These are phyloP conservation scores for Tetraodon nigroviridis DNA, from an alignment of 2,113 vertebrate species.

Conservation along the genomic window DNA sequence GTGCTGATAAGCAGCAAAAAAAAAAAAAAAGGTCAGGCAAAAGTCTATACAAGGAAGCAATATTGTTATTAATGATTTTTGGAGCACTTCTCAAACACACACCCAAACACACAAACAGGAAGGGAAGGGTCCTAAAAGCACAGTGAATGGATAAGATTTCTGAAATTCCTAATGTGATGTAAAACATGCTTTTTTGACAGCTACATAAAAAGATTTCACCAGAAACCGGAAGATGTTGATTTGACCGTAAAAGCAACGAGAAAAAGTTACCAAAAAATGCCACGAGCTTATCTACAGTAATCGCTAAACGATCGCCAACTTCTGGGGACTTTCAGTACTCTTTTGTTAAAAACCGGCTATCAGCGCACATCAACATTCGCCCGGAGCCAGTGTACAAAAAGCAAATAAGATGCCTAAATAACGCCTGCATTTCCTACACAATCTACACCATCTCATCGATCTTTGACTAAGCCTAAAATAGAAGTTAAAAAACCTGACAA, in stretches of 20 bases:
- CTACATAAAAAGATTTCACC: too few species aligned
- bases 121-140: constrained; percentile 25
- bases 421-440: not conserved
- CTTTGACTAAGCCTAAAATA: not conserved
- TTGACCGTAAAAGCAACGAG: too few species aligned
- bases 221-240: too few species aligned
- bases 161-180: too few species aligned
- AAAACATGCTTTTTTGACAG: too few species aligned
- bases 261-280: too few species aligned
- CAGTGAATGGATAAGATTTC: constrained; percentile 1
- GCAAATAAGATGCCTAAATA: not conserved
- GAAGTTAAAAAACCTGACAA: too few species aligned
- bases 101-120: constrained; percentile 47
- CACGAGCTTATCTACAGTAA: too few species aligned
- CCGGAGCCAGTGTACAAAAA: not conserved
- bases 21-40: constrained; percentile 44
- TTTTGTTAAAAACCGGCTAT: not conserved
- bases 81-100: constrained; percentile 41
- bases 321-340: not conserved
- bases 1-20: constrained; percentile 20
- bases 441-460: not conserved
- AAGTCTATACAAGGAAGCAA: constrained; percentile 67
- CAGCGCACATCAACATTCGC: not conserved
- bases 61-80: constrained; percentile 65
- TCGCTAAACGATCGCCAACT: too few species aligned